Percentiles rank a stretch among this genome's conserved stretches.
These are phyloP conservation scores for Drosophila diplacantha DNA, from an alignment of 2,888 invertebrate genomes.

Conservation along the genomic window DNA sequence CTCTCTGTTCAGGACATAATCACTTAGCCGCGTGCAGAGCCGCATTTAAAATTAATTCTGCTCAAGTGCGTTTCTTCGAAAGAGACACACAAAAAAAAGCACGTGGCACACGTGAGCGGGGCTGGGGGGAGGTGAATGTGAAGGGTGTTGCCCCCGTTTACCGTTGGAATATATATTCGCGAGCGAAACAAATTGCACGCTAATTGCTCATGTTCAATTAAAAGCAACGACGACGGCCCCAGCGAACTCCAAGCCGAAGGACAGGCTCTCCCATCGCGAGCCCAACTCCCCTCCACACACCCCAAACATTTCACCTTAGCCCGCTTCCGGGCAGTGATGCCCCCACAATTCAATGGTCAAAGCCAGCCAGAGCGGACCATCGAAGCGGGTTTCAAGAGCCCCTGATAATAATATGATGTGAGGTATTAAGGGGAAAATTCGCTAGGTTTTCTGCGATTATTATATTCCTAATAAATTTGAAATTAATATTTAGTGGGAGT, in stretches of 20 bases:
- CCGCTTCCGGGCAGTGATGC: constrained; percentile 12
- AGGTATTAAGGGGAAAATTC: too few species aligned
- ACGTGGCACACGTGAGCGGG: constrained; percentile 52
- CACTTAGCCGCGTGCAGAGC: constrained; percentile 71
- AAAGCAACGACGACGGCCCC: constrained; percentile 43
- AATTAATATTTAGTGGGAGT: not conserved
- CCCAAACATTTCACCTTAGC: constrained; percentile 17
- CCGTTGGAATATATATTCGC: constrained; percentile 55
- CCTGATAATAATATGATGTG: not conserved
- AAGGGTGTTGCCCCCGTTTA: constrained; percentile 49
- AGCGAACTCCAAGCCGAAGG: constrained; percentile 21
- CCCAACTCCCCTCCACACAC: not conserved
- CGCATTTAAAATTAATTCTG: constrained; percentile 74
- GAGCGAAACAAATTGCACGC: constrained; percentile 73
- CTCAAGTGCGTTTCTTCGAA: constrained; percentile 68
- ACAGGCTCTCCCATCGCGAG: constrained; percentile 5
- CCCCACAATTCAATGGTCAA: constrained; percentile 2
- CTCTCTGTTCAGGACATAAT: constrained; percentile 56
- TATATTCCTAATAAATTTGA: not conserved
- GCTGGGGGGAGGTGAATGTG: not conserved
- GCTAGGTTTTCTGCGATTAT: not conserved
- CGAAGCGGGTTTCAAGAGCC: not conserved
- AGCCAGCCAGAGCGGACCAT: not conserved
- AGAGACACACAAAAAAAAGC: constrained; percentile 33
- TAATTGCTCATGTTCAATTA: constrained; percentile 75